Conservation (phyloP, 2,113 vertebrate genomes). For the Trogon surrucura region DNA sequence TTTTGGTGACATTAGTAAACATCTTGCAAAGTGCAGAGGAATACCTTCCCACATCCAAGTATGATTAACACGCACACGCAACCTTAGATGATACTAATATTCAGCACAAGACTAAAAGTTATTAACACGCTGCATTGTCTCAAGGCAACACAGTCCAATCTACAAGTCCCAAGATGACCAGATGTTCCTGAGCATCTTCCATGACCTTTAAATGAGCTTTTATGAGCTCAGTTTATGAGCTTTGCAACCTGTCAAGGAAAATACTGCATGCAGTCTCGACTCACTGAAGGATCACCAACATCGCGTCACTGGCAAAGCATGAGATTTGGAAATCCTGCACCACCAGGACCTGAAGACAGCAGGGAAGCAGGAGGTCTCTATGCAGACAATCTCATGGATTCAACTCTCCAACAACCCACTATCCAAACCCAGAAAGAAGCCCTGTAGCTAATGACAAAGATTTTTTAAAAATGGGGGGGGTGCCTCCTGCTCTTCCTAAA, state of each 20-base stretch:
- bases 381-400: neutral
- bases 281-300: neutral
- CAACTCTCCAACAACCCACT: neutral
- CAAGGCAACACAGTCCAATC: neutral
- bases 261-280: fast-evolving
- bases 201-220: neutral
- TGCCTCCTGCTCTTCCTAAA: neutral
- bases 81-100: neutral
- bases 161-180: neutral
- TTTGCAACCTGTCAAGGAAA: neutral
- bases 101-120: neutral
- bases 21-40: neutral
- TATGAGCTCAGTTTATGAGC: neutral
- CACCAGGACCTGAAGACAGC: neutral
- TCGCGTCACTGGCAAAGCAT: fast-evolving
- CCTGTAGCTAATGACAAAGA: neutral
- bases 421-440: neutral
- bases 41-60: neutral
- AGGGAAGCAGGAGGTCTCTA: neutral
- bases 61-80: fast-evolving
- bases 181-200: neutral
- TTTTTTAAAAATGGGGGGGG: neutral
- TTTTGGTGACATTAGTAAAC: neutral
- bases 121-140: neutral
- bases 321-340: neutral